Conservation (phyloP, 2,888 invertebrate genomes). For the Netelia melanura region DNA sequence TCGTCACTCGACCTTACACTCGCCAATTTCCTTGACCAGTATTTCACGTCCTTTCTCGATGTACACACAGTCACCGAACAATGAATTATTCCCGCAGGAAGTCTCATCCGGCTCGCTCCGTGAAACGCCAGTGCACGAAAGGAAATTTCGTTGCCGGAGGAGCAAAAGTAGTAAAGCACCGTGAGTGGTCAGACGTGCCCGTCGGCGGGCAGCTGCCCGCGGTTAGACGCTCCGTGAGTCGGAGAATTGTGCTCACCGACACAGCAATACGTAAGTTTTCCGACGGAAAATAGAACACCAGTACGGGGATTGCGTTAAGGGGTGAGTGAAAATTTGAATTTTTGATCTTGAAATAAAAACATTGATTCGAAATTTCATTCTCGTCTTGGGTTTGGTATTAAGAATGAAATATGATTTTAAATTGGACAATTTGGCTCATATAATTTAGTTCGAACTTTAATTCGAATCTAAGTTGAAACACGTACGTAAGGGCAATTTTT, state of each 20-base stretch:
- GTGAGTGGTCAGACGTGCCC: slow-evolving; percentile 5
- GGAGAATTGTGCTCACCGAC: not conserved
- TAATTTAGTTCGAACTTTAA: too few relatives aligned
- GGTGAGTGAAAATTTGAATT: too few relatives aligned
- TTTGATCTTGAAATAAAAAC: too few relatives aligned
- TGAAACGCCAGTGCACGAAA: not conserved
- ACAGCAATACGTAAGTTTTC: not conserved
- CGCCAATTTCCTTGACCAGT: slow-evolving; percentile 50
- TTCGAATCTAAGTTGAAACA: too few relatives aligned
- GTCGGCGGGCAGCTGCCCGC: not conserved
- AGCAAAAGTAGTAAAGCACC: slow-evolving; percentile 2
- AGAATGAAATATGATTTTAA: too few relatives aligned
- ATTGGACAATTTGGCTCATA: too few relatives aligned
- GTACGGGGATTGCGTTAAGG: too few relatives aligned
- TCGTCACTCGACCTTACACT: slow-evolving; percentile 50
- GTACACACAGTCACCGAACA: slow-evolving; percentile 22
- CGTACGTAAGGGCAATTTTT: too few relatives aligned
- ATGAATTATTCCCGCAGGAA: slow-evolving; percentile 28
- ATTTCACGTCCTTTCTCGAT: slow-evolving; percentile 22
- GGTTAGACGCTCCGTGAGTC: not conserved
- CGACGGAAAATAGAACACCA: too few relatives aligned
- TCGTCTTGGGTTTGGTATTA: too few relatives aligned
- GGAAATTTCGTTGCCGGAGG: not conserved
- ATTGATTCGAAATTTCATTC: too few relatives aligned
- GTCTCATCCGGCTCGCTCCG: not conserved